Evolutionary conservation across 1,140 invertebrate species (phyloP), one percentile per base, ranked within the genome.

Genomic region (Lepidurus arcticus): DNA sequence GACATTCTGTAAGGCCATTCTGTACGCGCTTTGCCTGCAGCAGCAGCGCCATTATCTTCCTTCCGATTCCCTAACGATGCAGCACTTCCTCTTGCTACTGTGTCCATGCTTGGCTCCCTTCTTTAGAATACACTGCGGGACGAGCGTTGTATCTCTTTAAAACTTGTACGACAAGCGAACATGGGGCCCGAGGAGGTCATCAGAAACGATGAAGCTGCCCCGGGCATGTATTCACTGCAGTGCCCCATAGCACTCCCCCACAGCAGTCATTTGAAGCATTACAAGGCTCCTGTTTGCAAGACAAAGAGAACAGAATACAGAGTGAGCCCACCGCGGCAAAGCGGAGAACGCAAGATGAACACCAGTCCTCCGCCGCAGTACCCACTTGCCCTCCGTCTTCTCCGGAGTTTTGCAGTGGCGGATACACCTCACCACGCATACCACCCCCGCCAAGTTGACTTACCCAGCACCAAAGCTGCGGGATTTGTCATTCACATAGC

Each of bases 291-390:
- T 65, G 2, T 34, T 65, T n/a, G 8, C 53, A 65, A 65, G 53
- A 65, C n/a, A 65, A 65, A 65, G 53, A 65, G 13, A 16, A 65
- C 10, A 6, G 5, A 7, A 47, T 47, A 47, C 45, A 47, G 45
- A 47, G 53, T 21, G 53, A 16, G 53, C 16, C 5, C 53, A 65
- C 8, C 16, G 53, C 53, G 16, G 53, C 53, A 21, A 65, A 7
- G 53, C 34, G 53, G 13, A 65, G 53, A 65, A 65, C 53, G 53
- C 53, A 65, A 65, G n/a, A 65, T 65, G 53, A 65, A 65, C 21
- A 65, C 53, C 13, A 13, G 53, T 65, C 53, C 53, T 65, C 53
- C 53, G 16, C 53, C 53, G 53, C 53, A 65, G 16, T 65, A 21
- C 53, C 53, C 53, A 65, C 21, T 65, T 65, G 53, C 53, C 8